Evolutionary conservation across 2,888 invertebrate genomes (phyloP), one percentile per base, ranked within the genome.

Genomic region (Erynnis tages): DNA sequence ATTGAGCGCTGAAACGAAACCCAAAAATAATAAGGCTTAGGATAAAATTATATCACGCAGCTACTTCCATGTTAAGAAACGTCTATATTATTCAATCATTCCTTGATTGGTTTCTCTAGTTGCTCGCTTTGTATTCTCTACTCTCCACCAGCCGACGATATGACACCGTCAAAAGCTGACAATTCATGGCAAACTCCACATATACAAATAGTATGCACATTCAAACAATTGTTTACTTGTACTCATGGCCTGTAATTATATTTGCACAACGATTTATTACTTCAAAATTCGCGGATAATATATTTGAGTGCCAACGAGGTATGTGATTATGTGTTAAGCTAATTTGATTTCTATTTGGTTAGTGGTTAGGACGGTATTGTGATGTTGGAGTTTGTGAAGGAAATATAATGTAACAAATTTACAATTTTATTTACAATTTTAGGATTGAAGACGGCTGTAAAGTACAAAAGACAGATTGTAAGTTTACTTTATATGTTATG

Each of bases 221-320:
- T 13, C 27, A 32, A 34, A 49, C 53, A 23, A 48, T 54, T 64
- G 62, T 66, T 71, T 67, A 71, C 65, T 63, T 56, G 49, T 50
- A 54, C 30, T 48, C 47, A 49, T 56, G 54, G 59, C 55, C 66
- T 57, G 64, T 65, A 71, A 69, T 70, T 68, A 63, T 65, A 63
- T 71, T 69, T 62, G 58, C 60, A 56, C 57, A 62, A 62, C 56
- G 64, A 66, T 69, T 70, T 67, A 68, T 69, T 60, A 65, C 67
- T 66, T 65, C 64, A 59, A 59, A 65, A 43, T 43, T 43, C 43
- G 19, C 19, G 21, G 19, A 19, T 43, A 43, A 19, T 29, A 43
- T 43, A 43, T 43, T 43, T 43, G 30, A 8, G 43, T 43, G 43
- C 30, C n/a, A 43, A 43, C 27, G 4, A 43, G 27, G 11, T 43